These are phyloP conservation scores for Andrena haemorrhoa DNA, from an alignment of 2,888 invertebrate genomes.

Conservation along the genomic window DNA sequence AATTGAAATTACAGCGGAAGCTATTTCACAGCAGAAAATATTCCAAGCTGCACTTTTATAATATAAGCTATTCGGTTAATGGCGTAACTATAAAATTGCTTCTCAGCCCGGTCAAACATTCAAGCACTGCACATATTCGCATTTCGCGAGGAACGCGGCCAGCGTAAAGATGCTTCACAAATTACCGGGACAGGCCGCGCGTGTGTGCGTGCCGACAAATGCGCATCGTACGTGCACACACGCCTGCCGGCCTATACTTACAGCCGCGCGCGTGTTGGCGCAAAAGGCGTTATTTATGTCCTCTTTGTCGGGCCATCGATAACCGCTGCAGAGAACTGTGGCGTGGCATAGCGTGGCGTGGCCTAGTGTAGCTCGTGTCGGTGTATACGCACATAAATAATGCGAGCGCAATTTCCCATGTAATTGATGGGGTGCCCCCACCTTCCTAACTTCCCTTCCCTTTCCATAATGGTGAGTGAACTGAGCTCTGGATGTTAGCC, in stretches of 20 bases:
- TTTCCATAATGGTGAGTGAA: conserved; percentile 80
- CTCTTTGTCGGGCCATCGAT: conserved; percentile 82
- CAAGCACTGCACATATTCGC: neutral
- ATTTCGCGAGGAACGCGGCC: conserved; percentile 8
- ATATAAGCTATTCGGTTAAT: no score
- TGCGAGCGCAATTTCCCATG: conserved; percentile 83
- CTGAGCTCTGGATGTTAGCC: conserved; percentile 76
- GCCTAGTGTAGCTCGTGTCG: conserved; percentile 70
- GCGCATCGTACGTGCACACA: conserved; percentile 3
- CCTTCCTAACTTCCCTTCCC: conserved; percentile 52
- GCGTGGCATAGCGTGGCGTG: conserved; percentile 65
- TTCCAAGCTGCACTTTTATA: no score
- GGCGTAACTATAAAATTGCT: no score
- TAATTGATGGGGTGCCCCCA: conserved; percentile 81
- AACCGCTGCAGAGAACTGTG: conserved; percentile 72
- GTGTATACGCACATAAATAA: conserved; percentile 78
- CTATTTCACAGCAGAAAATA: no score
- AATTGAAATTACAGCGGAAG: no score
- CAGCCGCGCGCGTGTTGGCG: conserved; percentile 49
- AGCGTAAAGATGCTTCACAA: conserved; percentile 33
- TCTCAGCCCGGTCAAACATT: no score
- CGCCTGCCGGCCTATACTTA: conserved; percentile 29
- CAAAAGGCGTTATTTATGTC: conserved; percentile 80
- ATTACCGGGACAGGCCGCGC: conserved; percentile 8
- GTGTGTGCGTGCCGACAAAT: neutral